Base-by-base conservation (phyloP, 2,113 vertebrate genomes). In the Pseudorasbora parva region DNA sequence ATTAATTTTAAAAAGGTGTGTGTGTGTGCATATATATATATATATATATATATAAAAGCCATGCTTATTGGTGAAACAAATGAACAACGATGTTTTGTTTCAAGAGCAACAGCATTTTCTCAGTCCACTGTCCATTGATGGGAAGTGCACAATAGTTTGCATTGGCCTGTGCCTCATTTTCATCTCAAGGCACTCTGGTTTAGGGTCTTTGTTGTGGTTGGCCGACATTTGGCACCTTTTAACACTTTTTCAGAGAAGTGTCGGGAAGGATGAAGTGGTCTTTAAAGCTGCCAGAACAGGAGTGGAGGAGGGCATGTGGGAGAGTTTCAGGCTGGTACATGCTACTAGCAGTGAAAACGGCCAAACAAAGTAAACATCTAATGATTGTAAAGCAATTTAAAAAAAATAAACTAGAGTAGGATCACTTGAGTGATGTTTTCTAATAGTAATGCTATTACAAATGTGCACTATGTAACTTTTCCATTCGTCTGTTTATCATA, bases 141-240 rank as follows among this genome's bases (percentile, higher is more conserved):
- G 73, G 47, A 75, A 75, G 27, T 56, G 17, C 49, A 54, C 73
- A 30, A 75, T 75, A 47, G 25, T 75, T 75, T 75, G 25, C 47
- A 1, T 75, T 75, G 73, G 73, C 47, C 2, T 41, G 37, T 41
- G 68, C 37, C 41, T 71, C 37, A 7, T 71, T 43, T 71, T 45
- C 37, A 71, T 71, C 10, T 21, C 47, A 33, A 27, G 25, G 47
- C 15, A 0, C 8, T 54, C 15, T 56, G 73, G 49, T 33, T 11
- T 33, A 21, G 47, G 49, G 25, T 54, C 73, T 56, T 54, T 75
- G 73, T 75, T 56, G 73, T 75, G 49, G 73, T 75, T 75, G 27
- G 49, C 17, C 9, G 1, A 33, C 9, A 4, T 56, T 33, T 71
- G 37, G 68, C 68, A 71, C 68, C 68, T 71, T 71, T 71, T 71